Conservation (phyloP, 2,888 invertebrate species). For the Uropetala carovei region DNA sequence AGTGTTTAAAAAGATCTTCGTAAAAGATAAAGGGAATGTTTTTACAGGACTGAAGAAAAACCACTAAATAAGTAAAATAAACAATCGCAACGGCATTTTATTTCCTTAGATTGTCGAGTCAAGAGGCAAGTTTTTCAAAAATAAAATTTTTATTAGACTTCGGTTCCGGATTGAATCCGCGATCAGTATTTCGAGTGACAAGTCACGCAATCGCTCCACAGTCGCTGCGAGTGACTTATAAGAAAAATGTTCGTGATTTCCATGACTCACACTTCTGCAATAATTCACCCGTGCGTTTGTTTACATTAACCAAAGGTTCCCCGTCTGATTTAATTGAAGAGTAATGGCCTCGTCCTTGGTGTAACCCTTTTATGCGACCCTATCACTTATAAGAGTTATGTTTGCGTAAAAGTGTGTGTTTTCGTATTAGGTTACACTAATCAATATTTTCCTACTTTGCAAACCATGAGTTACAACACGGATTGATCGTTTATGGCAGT, state of each 20-base stretch:
- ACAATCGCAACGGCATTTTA: too few relatives aligned
- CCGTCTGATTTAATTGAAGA: not conserved
- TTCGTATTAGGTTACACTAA: not conserved
- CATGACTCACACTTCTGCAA: not conserved
- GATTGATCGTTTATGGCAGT: not conserved
- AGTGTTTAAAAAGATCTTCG: too few relatives aligned
- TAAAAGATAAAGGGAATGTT: too few relatives aligned
- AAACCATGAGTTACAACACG: not conserved
- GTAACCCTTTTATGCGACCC: not conserved
- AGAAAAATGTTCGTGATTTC: conserved; percentile 9
- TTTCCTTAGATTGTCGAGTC: too few relatives aligned
- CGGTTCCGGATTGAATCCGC: not conserved
- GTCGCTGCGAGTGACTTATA: not conserved
- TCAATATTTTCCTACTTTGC: not conserved
- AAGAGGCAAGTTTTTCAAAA: too few relatives aligned
- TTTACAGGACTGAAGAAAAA: too few relatives aligned
- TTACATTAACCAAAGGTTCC: not conserved
- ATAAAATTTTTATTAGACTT: not conserved
- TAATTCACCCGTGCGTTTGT: not conserved
- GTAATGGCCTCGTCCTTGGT: not conserved
- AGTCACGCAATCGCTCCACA: not conserved
- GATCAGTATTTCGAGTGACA: not conserved
- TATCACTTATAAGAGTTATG: not conserved
- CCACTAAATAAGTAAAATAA: too few relatives aligned
- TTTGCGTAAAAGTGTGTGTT: too few relatives aligned